Conservation (phyloP, 2,888 invertebrate genomes). For the Scaptomyza tumidula region DNA sequence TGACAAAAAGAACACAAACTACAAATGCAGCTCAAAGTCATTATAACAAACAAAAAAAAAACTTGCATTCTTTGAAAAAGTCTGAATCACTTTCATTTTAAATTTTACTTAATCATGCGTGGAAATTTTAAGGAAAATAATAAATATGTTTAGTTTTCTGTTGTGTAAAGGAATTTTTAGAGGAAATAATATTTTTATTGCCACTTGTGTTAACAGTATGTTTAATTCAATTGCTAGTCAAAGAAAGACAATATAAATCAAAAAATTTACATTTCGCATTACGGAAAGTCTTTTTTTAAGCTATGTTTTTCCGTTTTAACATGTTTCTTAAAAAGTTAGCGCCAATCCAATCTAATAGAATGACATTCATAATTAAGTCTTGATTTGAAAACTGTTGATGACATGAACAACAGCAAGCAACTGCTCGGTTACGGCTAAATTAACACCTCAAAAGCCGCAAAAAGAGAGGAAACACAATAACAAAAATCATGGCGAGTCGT, state of each 20-base stretch:
- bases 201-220: not conserved
- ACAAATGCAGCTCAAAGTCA: slow-evolving; percentile 18
- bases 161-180: not conserved
- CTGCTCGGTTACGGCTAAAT: slow-evolving; percentile 52
- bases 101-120: not conserved
- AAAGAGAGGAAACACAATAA: not conserved
- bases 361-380: slow-evolving; percentile 1
- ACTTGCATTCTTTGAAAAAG: not conserved
- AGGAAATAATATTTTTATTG: not conserved
- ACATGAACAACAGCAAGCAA: slow-evolving; percentile 41
- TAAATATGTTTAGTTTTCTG: not conserved
- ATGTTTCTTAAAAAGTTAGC: not conserved
- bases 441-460: slow-evolving; percentile 68
- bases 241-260: not conserved
- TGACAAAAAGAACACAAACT: slow-evolving; percentile 8
- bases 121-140: not conserved
- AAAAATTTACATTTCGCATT: not conserved
- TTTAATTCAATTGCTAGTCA: not conserved
- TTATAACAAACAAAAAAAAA: not conserved
- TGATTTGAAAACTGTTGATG: slow-evolving; percentile 34
- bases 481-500: slow-evolving; percentile 19
- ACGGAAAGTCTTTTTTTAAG: not conserved
- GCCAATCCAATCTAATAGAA: not conserved
- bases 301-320: not conserved
- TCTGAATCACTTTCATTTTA: slow-evolving; percentile 1